Evolutionary conservation across 2,797 vertebrate genomes (phyloP).

Genomic region (Danio kyathit): DNA sequence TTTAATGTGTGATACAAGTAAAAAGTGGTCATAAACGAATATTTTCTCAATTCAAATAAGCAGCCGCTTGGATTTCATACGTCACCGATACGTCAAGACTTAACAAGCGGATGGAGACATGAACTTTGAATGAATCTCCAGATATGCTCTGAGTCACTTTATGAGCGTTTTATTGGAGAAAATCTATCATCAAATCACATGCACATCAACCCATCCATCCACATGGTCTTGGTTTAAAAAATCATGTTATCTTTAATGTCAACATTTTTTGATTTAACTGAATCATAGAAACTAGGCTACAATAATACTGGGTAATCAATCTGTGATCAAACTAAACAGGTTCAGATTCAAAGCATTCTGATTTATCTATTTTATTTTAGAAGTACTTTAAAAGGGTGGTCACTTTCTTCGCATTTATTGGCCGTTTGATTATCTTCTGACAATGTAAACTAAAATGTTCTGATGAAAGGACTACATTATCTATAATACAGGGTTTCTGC

Average conservation of each 20-base stretch:
- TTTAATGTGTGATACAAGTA: too few relatives aligned
- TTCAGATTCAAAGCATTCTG: neutral
- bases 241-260: neutral
- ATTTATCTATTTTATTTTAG: neutral
- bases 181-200: too few relatives aligned
- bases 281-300: neutral
- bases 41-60: too few relatives aligned
- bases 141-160: too few relatives aligned
- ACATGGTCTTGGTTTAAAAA: too few relatives aligned
- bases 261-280: neutral
- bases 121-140: too few relatives aligned
- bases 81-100: too few relatives aligned
- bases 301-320: neutral
- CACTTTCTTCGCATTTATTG: conserved; percentile 27
- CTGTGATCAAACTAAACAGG: neutral
- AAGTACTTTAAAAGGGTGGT: neutral
- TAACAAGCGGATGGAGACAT: too few relatives aligned
- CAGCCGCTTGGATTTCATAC: too few relatives aligned
- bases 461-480: conserved; percentile 44
- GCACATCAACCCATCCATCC: too few relatives aligned
- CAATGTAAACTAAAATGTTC: conserved; percentile 35
- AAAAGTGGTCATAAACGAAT: too few relatives aligned
- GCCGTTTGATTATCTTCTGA: conserved; percentile 4
- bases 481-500: conserved; percentile 26
- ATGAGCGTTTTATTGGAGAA: too few relatives aligned